These are phyloP conservation scores for Heterohyrax brucei DNA, from an alignment of 2,797 vertebrate genomes.

Conservation along the genomic window DNA sequence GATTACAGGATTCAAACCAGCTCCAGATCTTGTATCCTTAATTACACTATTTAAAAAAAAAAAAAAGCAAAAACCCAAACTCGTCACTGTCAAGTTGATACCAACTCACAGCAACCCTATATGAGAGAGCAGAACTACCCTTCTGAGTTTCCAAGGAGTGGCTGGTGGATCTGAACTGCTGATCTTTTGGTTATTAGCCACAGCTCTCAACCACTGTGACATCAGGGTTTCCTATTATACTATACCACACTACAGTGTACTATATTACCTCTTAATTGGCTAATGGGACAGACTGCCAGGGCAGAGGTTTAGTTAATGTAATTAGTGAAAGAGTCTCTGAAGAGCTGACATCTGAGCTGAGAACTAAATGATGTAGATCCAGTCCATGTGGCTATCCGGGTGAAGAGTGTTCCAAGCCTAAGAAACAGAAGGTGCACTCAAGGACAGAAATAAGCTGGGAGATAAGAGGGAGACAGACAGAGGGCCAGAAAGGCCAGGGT, in stretches of 20 bases:
- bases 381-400: not conserved
- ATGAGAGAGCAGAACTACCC: no score
- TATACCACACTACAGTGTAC: not conserved
- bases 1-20: constrained; percentile 12
- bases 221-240: no score
- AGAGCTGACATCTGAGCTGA: not conserved
- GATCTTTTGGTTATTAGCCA: no score
- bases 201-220: no score
- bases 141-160: no score
- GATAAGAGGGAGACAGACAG: not conserved
- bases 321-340: constrained; percentile 43
- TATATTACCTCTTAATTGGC: not conserved
- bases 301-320: constrained; percentile 7
- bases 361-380: not conserved
- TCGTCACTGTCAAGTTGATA: no score
- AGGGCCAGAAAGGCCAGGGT: constrained; percentile 7
- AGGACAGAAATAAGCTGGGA: not conserved
- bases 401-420: not conserved
- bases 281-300: not conserved
- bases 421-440: constrained; percentile 29
- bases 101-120: no score
- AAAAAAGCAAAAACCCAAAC: no score
- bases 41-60: no score
- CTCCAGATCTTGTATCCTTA: not conserved
- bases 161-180: no score